Percentiles rank a stretch among this genome's conserved stretches.
Conservation (phyloP, 2,888 invertebrate species). For the Aphidius colemani region DNA sequence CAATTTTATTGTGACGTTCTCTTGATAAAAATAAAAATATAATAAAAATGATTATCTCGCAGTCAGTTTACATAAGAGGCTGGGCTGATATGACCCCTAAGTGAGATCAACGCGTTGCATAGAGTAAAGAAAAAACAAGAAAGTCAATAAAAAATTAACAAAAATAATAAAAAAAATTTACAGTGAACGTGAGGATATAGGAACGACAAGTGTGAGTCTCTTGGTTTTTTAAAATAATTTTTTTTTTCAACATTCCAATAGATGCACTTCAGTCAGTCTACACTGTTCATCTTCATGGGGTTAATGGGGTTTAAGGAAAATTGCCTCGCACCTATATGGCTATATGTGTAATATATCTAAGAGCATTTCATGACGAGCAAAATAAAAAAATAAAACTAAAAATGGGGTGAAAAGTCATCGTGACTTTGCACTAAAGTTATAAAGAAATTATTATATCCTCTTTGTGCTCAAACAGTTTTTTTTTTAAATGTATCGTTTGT, state of each 20-base stretch:
- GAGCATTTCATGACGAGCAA: slow-evolving; percentile 6
- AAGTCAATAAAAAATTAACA: neutral
- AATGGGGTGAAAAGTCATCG: slow-evolving; percentile 5
- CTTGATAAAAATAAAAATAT: too few relatives aligned
- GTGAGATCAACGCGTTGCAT: slow-evolving; percentile 11
- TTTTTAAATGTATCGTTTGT: too few relatives aligned
- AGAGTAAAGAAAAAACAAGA: slow-evolving; percentile 8
- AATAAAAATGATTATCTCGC: slow-evolving; percentile 35
- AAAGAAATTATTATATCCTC: neutral
- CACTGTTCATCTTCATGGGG: slow-evolving; percentile 47
- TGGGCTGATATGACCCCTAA: slow-evolving; percentile 14
- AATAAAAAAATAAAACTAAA: neutral
- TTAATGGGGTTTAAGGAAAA: slow-evolving; percentile 55
- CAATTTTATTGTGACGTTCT: too few relatives aligned
- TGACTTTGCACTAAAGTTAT: neutral
- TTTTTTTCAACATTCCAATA: slow-evolving; percentile 9
- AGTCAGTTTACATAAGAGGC: slow-evolving; percentile 33
- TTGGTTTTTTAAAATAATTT: slow-evolving; percentile 5
- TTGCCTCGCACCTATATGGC: slow-evolving; percentile 47
- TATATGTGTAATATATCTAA: slow-evolving; percentile 25
- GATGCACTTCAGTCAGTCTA: neutral
- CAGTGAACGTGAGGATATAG: slow-evolving; percentile 28
- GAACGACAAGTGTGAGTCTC: slow-evolving; percentile 32
- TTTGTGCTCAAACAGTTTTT: too few relatives aligned
- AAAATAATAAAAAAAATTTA: neutral